These are phyloP conservation scores for Bufo gargarizans DNA, from an alignment of 2,113 vertebrate species.

Conservation along the genomic window DNA sequence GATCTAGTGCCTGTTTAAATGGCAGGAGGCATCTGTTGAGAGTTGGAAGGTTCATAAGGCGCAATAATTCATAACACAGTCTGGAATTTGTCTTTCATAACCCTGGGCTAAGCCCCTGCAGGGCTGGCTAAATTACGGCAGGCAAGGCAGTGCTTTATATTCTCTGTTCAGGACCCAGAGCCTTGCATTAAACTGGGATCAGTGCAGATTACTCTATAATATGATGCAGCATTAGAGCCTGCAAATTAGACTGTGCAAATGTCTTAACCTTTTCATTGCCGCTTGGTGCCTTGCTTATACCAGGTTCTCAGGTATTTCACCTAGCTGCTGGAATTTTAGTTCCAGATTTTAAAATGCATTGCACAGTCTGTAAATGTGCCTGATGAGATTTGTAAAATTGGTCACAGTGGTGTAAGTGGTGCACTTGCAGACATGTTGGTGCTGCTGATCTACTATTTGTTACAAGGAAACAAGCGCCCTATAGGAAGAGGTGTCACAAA, in stretches of 20 bases:
- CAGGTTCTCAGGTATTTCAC: neutral
- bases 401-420: neutral
- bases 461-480: too few species aligned
- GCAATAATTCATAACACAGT: slow-evolving; percentile 73
- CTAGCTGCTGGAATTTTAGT: too few species aligned
- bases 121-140: slow-evolving; percentile 76
- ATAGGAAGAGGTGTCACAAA: too few species aligned
- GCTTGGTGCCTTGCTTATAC: neutral
- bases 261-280: slow-evolving; percentile 75
- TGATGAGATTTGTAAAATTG: too few species aligned
- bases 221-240: slow-evolving; percentile 89
- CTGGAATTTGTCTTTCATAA: slow-evolving; percentile 82
- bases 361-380: neutral
- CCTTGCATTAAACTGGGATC: slow-evolving; percentile 98
- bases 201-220: slow-evolving; percentile 97
- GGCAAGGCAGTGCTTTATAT: slow-evolving; percentile 72
- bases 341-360: too few species aligned
- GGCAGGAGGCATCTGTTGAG: slow-evolving; percentile 72
- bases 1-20: slow-evolving; percentile 73
- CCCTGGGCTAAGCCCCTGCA: slow-evolving; percentile 72
- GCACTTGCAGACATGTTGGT: neutral
- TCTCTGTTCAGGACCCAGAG: slow-evolving; percentile 74
- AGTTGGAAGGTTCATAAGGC: slow-evolving; percentile 69
- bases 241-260: slow-evolving; percentile 86
- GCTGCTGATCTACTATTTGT: neutral